Conservation (phyloP, 2,888 invertebrate species). For the Hydrotaea diabolus region DNA sequence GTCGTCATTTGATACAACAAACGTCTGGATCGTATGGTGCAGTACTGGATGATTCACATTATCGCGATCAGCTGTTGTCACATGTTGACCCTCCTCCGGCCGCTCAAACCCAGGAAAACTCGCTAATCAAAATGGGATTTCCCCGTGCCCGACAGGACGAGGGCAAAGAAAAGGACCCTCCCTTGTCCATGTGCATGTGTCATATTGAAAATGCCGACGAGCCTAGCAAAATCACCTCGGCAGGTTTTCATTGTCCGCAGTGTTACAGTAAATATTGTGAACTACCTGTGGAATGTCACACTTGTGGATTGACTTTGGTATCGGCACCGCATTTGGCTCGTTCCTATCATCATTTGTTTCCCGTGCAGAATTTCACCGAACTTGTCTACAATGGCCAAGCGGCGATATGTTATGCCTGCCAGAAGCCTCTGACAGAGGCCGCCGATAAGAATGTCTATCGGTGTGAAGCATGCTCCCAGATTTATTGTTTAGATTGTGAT, state of each 20-base stretch:
- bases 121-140: constrained; percentile 97
- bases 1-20: constrained; percentile 90
- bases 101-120: constrained; percentile 87
- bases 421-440: constrained; percentile 83
- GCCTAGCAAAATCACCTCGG: constrained; percentile 86
- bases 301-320: constrained; percentile 96
- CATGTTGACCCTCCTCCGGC: constrained; percentile 88
- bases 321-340: constrained; percentile 98
- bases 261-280: constrained; percentile 99
- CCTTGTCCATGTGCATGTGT: constrained; percentile 95
- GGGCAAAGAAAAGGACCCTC: constrained; percentile 84
- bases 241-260: constrained; percentile 95
- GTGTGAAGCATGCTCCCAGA: constrained; percentile 89
- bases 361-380: constrained; percentile 92
- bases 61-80: constrained; percentile 84
- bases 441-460: constrained; percentile 90
- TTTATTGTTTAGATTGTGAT: constrained; percentile 97
- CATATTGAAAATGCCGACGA: constrained; percentile 90
- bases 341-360: constrained; percentile 98
- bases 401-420: constrained; percentile 87
- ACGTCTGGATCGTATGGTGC: constrained; percentile 94
- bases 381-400: constrained; percentile 83
- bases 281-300: constrained; percentile 97
- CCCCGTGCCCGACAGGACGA: constrained; percentile 88
- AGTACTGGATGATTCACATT: constrained; percentile 91